Conservation (phyloP, 2,113 vertebrate genomes). For the Astur gentilis region DNA sequence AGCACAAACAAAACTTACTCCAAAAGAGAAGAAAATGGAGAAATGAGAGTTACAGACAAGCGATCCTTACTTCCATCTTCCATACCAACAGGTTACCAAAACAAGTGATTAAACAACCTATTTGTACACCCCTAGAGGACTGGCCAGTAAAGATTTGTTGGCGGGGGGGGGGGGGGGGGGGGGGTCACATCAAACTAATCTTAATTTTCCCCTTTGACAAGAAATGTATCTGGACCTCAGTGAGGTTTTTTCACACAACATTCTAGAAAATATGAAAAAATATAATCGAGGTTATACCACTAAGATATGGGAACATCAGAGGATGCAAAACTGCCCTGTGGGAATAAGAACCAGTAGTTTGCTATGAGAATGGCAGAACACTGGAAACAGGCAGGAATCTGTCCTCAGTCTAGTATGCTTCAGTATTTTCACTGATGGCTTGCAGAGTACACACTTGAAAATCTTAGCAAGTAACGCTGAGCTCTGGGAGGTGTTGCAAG, state of each 20-base stretch:
- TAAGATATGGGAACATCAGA: not conserved
- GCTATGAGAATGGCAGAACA: not conserved
- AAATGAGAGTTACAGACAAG: not conserved
- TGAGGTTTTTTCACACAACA: not conserved
- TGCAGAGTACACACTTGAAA: not conserved
- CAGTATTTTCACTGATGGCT: not conserved
- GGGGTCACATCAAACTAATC: not conserved
- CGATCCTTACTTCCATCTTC: not conserved
- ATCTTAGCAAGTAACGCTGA: not conserved
- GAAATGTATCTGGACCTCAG: not conserved
- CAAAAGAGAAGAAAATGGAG: not conserved
- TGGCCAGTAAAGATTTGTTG: not conserved
- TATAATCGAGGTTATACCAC: not conserved
- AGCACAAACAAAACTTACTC: not conserved
- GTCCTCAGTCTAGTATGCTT: not conserved
- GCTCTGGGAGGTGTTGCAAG: not conserved
- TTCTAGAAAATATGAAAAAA: not conserved
- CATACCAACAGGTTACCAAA: not conserved
- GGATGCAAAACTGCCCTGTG: not conserved
- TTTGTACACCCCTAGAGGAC: not conserved
- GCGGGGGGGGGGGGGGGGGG: too few relatives aligned
- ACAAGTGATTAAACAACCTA: accelerated
- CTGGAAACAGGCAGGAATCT: not conserved
- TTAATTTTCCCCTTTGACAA: not conserved
- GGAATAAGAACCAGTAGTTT: not conserved